These are phyloP conservation scores for Heliothis virescens DNA, from an alignment of 1,140 invertebrate genomes.

Conservation along the genomic window DNA sequence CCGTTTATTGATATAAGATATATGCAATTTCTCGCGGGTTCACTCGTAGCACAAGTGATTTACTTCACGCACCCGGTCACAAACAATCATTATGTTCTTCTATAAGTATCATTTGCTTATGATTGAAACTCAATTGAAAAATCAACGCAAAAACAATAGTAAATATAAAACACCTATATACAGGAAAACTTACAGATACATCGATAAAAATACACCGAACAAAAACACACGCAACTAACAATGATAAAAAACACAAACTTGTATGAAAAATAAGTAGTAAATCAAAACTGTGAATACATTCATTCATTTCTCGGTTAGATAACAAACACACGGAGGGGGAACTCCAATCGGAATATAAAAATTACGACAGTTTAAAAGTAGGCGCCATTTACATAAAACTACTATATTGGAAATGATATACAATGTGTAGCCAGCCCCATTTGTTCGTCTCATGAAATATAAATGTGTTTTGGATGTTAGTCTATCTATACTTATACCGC, in stretches of 20 bases:
- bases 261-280: slow-evolving; percentile 69
- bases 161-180: too few relatives aligned
- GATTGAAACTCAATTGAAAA: too few relatives aligned
- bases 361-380: slow-evolving; percentile 86
- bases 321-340: slow-evolving; percentile 82
- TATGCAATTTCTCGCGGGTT: too few relatives aligned
- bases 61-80: too few relatives aligned
- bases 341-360: slow-evolving; percentile 84
- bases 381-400: slow-evolving; percentile 84
- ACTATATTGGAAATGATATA: slow-evolving; percentile 83
- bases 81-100: too few relatives aligned
- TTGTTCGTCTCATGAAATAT: slow-evolving; percentile 72
- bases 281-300: slow-evolving; percentile 80
- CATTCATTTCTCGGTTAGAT: slow-evolving; percentile 77
- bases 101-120: too few relatives aligned
- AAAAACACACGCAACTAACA: slow-evolving; percentile 18
- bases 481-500: neutral
- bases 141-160: too few relatives aligned
- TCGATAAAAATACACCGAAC: slow-evolving; percentile 18
- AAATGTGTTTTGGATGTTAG: slow-evolving; percentile 41
- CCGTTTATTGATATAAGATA: neutral
- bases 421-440: slow-evolving; percentile 64
- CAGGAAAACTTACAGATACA: neutral
- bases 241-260: slow-evolving; percentile 55
- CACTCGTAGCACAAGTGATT: too few relatives aligned